These are phyloP conservation scores for Steinernema scapterisci DNA, from an alignment of 2,888 invertebrate species.

Conservation along the genomic window DNA sequence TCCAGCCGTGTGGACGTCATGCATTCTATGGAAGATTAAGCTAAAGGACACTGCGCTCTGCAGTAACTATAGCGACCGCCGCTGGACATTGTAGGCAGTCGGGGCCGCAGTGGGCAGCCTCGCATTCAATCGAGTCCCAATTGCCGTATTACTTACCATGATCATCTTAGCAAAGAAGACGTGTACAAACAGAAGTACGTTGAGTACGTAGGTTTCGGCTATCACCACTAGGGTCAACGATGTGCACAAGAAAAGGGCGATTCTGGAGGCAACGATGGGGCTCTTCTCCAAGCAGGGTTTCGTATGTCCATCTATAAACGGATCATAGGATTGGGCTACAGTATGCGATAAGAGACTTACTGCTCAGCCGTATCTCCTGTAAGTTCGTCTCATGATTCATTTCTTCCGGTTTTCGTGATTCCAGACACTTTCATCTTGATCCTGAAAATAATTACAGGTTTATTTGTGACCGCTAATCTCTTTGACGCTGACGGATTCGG, in stretches of 20 bases:
- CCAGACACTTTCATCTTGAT: too few species aligned
- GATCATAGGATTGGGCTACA: too few species aligned
- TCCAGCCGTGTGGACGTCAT: background rate
- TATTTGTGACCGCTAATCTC: too few species aligned
- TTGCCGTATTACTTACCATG: background rate
- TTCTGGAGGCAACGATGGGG: background rate
- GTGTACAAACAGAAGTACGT: background rate
- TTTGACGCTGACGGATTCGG: too few species aligned
- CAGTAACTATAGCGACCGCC: constrained; percentile 29
- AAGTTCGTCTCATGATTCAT: constrained; percentile 16
- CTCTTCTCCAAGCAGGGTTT: background rate
- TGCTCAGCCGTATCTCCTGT: too few species aligned
- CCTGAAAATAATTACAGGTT: too few species aligned
- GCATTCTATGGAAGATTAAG: background rate
- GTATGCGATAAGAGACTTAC: too few species aligned
- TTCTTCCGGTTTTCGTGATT: background rate
- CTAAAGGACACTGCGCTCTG: constrained; percentile 7
- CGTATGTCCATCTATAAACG: background rate
- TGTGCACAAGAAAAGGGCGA: background rate
- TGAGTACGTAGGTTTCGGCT: constrained; percentile 18
- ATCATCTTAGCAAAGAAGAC: background rate
- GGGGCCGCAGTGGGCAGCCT: too few species aligned
- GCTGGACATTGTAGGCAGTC: constrained; percentile 12
- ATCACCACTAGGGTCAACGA: background rate
- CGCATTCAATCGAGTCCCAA: too few species aligned